Base-by-base conservation (phyloP, 2,797 vertebrate species). In the Enteromius treurensis region DNA sequence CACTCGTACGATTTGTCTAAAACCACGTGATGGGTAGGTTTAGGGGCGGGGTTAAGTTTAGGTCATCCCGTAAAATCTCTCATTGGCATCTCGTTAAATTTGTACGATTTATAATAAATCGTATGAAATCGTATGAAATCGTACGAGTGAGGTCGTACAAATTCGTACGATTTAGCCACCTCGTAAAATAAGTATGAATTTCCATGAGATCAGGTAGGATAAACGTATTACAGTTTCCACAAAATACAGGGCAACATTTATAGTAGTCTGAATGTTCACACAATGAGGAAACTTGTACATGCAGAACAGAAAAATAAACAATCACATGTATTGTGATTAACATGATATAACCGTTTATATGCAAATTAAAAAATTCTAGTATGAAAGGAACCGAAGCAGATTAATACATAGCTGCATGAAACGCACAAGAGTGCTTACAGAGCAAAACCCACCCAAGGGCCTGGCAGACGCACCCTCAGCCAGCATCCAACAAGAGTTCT, bases 211-310 rank as follows among this genome's bases (percentile, higher is more conserved):
- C n/a, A n/a, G n/a, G n/a, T n/a, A n/a, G 14, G 60, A 29, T 29
- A 15, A 29, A 29, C 13, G 23, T 15, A 62, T 29, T 62, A 62
- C 11, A 62, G 58, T 29, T 29, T 29, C 23, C 5, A 15, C 26
- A 6, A 62, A 29, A 29, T 29, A 29, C 2, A 15, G 26, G 29
- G 60, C 14, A 29, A 15, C 3, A 94, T 93, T 92, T 93, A 93
- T 90, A 84, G 90, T 92, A 90, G 90, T 75, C 80, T 87, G 85
- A 83, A 89, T 83, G 82, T 75, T 86, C 78, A 85, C 78, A 15
- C 79, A 73, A 82, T 29, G 51, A 85, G 64, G 77, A 83, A 81
- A 68, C 34, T 77, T 67, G 58, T 49, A 62, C 80, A n/a, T 62
- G 55, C 49, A 53, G 75, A 77, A 85, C 47, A 74, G 37, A 29